Conservation (phyloP, 2,113 vertebrate genomes). For the Triplophysa dalaica region DNA sequence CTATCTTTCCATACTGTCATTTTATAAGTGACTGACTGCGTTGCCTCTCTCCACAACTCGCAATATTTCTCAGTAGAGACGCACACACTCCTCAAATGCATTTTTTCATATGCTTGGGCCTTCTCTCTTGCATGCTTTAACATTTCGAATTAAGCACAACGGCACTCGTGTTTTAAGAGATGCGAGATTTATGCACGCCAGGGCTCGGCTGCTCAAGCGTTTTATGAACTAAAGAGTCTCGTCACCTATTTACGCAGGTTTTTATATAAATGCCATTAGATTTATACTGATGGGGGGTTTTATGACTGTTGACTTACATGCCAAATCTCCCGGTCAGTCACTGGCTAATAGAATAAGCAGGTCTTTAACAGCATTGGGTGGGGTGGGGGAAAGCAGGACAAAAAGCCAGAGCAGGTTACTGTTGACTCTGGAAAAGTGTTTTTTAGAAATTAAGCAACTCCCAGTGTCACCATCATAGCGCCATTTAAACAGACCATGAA, state of each 20-base stretch:
- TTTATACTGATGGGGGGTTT: slow-evolving; percentile 46
- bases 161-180: slow-evolving; percentile 43
- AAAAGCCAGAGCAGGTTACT: slow-evolving; percentile 42
- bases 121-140: background rate
- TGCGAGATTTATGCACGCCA: slow-evolving; percentile 47
- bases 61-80: slow-evolving; percentile 39
- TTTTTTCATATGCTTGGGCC: background rate
- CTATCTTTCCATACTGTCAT: slow-evolving; percentile 49
- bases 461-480: slow-evolving; percentile 50
- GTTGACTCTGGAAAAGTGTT: slow-evolving; percentile 51
- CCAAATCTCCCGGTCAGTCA: slow-evolving; percentile 36
- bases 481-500: slow-evolving; percentile 53
- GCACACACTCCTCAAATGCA: background rate
- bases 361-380: slow-evolving; percentile 42
- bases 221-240: slow-evolving; percentile 50
- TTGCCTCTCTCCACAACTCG: slow-evolving; percentile 50
- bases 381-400: slow-evolving; percentile 25
- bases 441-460: slow-evolving; percentile 40
- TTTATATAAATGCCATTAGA: slow-evolving; percentile 54
- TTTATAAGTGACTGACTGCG: slow-evolving; percentile 27
- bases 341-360: slow-evolving; percentile 48
- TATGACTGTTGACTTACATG: slow-evolving; percentile 43
- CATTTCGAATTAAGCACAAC: background rate
- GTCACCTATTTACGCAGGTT: slow-evolving; percentile 47
- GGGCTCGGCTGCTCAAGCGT: slow-evolving; percentile 34